Conservation (phyloP, 2,888 invertebrate genomes). For the Cremastobaeus sp. region DNA sequence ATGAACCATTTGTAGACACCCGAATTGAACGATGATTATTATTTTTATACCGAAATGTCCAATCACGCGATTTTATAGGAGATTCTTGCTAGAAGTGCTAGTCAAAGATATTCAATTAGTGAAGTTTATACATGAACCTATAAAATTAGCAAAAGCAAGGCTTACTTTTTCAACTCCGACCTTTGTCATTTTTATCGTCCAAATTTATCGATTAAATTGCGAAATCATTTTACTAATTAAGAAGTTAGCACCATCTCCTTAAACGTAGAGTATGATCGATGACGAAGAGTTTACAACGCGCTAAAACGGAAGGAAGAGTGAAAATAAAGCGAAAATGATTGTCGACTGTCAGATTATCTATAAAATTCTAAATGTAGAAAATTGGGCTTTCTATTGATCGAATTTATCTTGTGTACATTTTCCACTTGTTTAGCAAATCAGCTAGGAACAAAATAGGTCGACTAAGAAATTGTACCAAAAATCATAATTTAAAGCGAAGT, state of each 20-base stretch:
- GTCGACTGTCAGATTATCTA: too few species aligned
- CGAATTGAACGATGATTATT: conserved; percentile 31
- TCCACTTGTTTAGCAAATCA: too few species aligned
- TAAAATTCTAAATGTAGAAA: conserved; percentile 18
- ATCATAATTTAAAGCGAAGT: conserved; percentile 54
- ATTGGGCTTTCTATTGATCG: conserved; percentile 6
- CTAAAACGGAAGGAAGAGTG: background rate
- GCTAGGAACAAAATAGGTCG: conserved; percentile 38
- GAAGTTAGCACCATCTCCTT: conserved; percentile 41
- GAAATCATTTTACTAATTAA: background rate
- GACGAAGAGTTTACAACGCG: background rate
- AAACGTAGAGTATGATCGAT: conserved; percentile 7
- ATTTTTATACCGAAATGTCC: conserved; percentile 7
- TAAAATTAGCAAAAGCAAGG: too few species aligned
- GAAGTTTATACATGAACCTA: background rate
- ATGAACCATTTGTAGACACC: conserved; percentile 32
- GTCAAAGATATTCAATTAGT: conserved; percentile 35
- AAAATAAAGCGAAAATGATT: conserved; percentile 6
- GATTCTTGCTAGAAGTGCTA: conserved; percentile 43
- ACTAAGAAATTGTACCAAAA: conserved; percentile 58
- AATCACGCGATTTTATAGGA: conserved; percentile 27
- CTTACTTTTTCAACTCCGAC: too few species aligned
- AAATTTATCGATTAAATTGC: conserved; percentile 5
- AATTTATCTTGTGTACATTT: too few species aligned
- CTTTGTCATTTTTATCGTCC: too few species aligned